Percentiles rank a stretch among this genome's conserved stretches.
Conservation (phyloP, 2,113 vertebrate species). For the Upupa epops region DNA sequence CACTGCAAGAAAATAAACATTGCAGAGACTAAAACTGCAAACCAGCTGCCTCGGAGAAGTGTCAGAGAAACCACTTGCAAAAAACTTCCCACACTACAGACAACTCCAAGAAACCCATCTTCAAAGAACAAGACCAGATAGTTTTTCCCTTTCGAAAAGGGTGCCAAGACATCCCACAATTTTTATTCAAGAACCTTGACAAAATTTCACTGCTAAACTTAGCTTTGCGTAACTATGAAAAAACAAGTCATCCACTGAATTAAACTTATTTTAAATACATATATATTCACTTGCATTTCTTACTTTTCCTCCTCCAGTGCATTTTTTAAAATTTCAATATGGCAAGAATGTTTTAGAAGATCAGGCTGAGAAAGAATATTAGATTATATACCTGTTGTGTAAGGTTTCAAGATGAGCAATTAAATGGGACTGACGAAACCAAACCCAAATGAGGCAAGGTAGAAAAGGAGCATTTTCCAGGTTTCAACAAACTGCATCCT, state of each 20-base stretch:
- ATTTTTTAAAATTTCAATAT: not conserved
- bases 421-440: not conserved
- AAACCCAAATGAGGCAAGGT: not conserved
- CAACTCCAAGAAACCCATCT: not conserved
- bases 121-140: not conserved
- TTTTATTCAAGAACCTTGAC: not conserved
- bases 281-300: not conserved
- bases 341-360: not conserved
- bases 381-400: not conserved
- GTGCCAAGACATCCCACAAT: not conserved
- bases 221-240: not conserved
- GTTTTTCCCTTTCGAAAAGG: not conserved
- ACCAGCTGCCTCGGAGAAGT: not conserved
- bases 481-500: not conserved
- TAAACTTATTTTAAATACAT: not conserved
- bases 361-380: not conserved
- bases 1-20: not conserved
- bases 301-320: not conserved
- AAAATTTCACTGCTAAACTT: not conserved
- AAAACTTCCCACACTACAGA: not conserved
- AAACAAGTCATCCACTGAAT: not conserved
- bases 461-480: not conserved
- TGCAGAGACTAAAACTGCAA: slow-evolving; percentile 26
- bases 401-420: not conserved
- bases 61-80: not conserved